Conservation (phyloP, 2,113 vertebrate genomes). For the Grammomys dolichurus region DNA sequence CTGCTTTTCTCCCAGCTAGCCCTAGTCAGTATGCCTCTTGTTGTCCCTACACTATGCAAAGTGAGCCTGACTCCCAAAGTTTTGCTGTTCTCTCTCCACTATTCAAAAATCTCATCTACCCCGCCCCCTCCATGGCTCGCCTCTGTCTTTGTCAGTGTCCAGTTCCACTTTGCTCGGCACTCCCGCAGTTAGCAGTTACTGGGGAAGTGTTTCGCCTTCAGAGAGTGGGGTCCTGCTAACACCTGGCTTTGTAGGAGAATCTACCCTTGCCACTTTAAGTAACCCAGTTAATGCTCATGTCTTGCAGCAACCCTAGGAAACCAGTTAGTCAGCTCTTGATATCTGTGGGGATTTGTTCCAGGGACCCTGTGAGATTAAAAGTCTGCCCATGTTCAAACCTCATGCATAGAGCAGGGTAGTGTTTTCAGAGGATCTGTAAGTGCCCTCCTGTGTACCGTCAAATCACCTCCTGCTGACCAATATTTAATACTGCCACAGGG, state of each 20-base stretch:
- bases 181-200: neutral
- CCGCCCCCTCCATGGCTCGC: neutral
- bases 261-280: neutral
- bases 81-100: neutral
- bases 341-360: neutral
- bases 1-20: neutral
- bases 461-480: neutral
- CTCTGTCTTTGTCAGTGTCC: accelerated
- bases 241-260: neutral
- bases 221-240: neutral
- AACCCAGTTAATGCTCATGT: neutral
- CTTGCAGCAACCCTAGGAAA: neutral
- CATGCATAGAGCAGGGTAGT: neutral
- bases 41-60: neutral
- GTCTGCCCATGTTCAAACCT: neutral
- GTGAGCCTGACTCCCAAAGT: neutral
- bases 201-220: neutral
- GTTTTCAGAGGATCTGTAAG: neutral
- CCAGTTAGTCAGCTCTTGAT: neutral
- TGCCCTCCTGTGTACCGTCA: neutral
- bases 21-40: neutral
- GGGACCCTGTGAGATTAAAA: neutral
- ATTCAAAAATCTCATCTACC: too few species aligned
- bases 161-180: neutral
- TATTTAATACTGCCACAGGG: neutral